phyloP scores from a whole-genome alignment of 1,140 invertebrate genomes.

The Caenorhabditis tropicalis region DNA sequence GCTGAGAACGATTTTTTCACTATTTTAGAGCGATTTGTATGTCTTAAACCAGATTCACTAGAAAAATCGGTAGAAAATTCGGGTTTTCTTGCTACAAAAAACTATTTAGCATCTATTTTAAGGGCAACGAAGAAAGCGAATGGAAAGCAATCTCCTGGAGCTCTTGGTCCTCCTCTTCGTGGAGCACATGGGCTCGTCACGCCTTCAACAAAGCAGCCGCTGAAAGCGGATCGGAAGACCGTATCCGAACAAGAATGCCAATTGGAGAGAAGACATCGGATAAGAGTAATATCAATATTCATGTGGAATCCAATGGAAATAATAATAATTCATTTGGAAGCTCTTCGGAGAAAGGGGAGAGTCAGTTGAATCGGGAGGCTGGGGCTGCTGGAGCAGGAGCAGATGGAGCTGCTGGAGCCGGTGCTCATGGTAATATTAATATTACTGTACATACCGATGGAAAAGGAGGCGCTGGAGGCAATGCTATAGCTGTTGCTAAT shows the following conservation, averaged over 20 bases:
- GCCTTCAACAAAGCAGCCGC: slow-evolving; percentile 34
- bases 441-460: slow-evolving; percentile 47
- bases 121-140: slow-evolving; percentile 52
- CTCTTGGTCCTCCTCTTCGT: slow-evolving; percentile 60
- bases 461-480: slow-evolving; percentile 18
- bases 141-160: slow-evolving; percentile 68
- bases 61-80: too few relatives aligned
- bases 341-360: background rate
- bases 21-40: too few relatives aligned
- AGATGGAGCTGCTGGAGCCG: background rate
- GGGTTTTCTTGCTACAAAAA: too few relatives aligned
- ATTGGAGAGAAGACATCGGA: slow-evolving; percentile 26
- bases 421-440: slow-evolving; percentile 39
- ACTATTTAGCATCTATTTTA: too few relatives aligned
- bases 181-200: slow-evolving; percentile 34
- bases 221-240: background rate
- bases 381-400: background rate
- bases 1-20: too few relatives aligned
- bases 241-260: background rate
- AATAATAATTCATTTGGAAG: slow-evolving; percentile 45
- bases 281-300: slow-evolving; percentile 30
- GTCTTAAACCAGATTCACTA: too few relatives aligned
- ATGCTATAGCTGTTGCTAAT: slow-evolving; percentile 40
- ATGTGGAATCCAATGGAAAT: slow-evolving; percentile 47
- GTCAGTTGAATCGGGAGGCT: background rate